These are phyloP conservation scores for Andrena praecox DNA, from an alignment of 2,888 invertebrate species.

Conservation along the genomic window DNA sequence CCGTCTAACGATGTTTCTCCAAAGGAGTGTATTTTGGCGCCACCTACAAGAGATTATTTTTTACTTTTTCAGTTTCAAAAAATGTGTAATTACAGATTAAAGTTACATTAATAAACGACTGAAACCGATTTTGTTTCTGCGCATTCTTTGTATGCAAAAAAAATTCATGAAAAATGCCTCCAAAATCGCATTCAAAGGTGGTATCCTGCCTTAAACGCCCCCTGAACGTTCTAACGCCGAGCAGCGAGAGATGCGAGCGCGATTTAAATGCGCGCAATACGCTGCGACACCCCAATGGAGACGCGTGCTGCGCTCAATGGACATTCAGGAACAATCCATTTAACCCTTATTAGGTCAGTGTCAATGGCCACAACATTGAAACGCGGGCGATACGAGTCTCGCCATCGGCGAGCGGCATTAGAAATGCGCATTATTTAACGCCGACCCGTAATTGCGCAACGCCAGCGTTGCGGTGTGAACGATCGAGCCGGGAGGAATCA, in stretches of 20 bases:
- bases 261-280: slow-evolving; percentile 57
- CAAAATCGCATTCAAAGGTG: too few species aligned
- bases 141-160: too few species aligned
- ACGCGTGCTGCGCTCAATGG: slow-evolving; percentile 62
- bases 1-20: too few species aligned
- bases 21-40: too few species aligned
- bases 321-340: slow-evolving; percentile 63
- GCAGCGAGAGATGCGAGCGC: neutral
- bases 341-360: slow-evolving; percentile 72
- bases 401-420: slow-evolving; percentile 2
- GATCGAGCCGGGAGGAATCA: neutral
- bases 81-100: too few species aligned
- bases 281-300: slow-evolving; percentile 46
- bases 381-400: slow-evolving; percentile 33
- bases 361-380: slow-evolving; percentile 62
- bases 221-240: slow-evolving; percentile 9
- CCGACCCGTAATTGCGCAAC: slow-evolving; percentile 14
- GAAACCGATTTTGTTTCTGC: too few species aligned
- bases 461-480: neutral
- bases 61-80: too few species aligned
- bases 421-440: slow-evolving; percentile 26
- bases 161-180: too few species aligned
- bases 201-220: too few species aligned
- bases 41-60: too few species aligned
- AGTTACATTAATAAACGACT: too few species aligned